A percentile compares a stretch with the other conserved stretches of the same genome.
phyloP scores from a whole-genome alignment of 2,888 invertebrate species.

The Pantelozetes paolii region DNA sequence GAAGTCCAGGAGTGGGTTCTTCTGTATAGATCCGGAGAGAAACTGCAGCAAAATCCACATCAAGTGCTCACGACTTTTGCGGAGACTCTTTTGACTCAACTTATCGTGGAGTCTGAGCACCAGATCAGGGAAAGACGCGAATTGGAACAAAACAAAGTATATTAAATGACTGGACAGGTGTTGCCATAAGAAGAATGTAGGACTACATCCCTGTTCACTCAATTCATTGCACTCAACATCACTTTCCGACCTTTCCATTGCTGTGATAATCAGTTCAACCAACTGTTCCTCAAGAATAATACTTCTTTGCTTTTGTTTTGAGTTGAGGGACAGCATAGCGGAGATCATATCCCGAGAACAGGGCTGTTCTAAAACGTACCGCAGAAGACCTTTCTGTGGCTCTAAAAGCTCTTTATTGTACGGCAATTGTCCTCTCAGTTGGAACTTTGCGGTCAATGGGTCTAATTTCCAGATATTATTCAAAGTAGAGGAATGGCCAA shows the following conservation, averaged over 20 bases:
- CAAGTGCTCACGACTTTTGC: constrained; percentile 89
- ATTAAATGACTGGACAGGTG: constrained; percentile 90
- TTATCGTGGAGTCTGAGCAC: constrained; percentile 82
- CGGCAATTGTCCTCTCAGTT: constrained; percentile 72
- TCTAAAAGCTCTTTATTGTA: constrained; percentile 80
- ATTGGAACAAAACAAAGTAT: constrained; percentile 88
- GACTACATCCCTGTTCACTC: constrained; percentile 44
- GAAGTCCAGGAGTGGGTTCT: constrained; percentile 81
- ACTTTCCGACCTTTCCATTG: constrained; percentile 82
- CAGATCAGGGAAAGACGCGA: constrained; percentile 86
- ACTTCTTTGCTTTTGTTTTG: constrained; percentile 64
- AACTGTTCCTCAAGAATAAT: constrained; percentile 85
- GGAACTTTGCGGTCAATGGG: constrained; percentile 69
- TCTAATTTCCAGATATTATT: constrained; percentile 92
- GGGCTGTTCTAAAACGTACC: constrained; percentile 88
- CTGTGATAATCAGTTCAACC: constrained; percentile 80
- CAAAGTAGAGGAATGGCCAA: constrained; percentile 83
- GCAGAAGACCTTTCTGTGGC: constrained; percentile 78
- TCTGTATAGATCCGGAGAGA: constrained; percentile 91
- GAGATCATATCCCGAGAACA: constrained; percentile 95
- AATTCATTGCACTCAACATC: constrained; percentile 39
- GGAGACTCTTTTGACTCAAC: constrained; percentile 65
- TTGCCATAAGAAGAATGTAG: constrained; percentile 64
- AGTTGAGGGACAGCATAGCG: constrained; percentile 86
- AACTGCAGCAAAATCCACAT: constrained; percentile 98